Percentiles rank a stretch among this genome's conserved stretches.
These are phyloP conservation scores for Rhinichthys osculus DNA, from an alignment of 2,797 vertebrate species.

Conservation along the genomic window DNA sequence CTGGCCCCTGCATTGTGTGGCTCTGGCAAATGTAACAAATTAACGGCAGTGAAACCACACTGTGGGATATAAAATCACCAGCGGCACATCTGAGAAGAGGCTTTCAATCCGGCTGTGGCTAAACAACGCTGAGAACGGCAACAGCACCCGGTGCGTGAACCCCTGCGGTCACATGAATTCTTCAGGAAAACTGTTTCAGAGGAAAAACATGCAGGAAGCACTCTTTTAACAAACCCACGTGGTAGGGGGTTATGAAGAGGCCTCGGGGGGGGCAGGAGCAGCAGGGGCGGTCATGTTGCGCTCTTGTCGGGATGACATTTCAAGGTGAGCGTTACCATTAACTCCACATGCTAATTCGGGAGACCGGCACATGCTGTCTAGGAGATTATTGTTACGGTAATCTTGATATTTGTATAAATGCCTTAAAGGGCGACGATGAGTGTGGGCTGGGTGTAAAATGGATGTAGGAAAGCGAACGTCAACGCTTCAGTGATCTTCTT, in stretches of 20 bases:
- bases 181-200: conserved; percentile 25
- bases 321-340: conserved; percentile 54
- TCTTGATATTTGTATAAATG: conserved; percentile 48
- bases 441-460: conserved; percentile 35
- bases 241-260: neutral
- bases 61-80: conserved; percentile 52
- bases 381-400: conserved; percentile 50
- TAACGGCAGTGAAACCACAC: conserved; percentile 66
- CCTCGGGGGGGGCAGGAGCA: neutral
- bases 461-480: conserved; percentile 10
- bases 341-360: conserved; percentile 36
- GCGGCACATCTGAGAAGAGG: neutral
- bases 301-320: conserved; percentile 40
- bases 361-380: conserved; percentile 37
- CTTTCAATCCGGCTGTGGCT: conserved; percentile 12
- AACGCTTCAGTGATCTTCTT: conserved; percentile 44
- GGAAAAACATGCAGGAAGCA: conserved; percentile 17
- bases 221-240: conserved; percentile 32
- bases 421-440: conserved; percentile 34
- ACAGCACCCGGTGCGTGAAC: neutral
- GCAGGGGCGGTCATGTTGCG: conserved; percentile 13
- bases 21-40: conserved; percentile 76
- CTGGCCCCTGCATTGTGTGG: conserved; percentile 59
- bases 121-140: neutral
- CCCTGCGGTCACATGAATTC: conserved; percentile 29